These are phyloP conservation scores for Corythornis cristatus DNA, from an alignment of 2,113 vertebrate genomes.

Conservation along the genomic window DNA sequence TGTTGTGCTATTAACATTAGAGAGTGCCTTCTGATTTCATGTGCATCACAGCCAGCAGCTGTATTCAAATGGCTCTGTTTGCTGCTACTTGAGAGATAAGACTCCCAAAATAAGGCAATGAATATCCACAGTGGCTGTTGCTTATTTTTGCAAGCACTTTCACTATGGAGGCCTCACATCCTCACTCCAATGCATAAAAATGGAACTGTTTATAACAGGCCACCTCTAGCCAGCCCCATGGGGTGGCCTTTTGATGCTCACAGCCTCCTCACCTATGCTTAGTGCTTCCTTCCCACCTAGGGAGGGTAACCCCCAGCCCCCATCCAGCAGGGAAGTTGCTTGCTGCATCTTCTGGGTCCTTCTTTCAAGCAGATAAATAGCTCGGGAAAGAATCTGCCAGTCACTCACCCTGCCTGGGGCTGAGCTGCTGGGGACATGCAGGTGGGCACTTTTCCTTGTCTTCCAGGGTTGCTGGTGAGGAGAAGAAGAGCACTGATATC, in stretches of 20 bases:
- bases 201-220: not conserved
- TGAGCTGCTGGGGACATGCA: not conserved
- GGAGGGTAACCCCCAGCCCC: not conserved
- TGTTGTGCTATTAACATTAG: not conserved
- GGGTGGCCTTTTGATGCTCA: not conserved
- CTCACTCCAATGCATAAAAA: not conserved
- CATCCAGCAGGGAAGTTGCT: accelerated
- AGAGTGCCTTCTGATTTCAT: not conserved
- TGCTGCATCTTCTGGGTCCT: not conserved
- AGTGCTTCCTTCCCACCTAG: not conserved
- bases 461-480: not conserved
- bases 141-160: not conserved
- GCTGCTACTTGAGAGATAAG: slow-evolving; percentile 6
- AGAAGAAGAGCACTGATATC: not conserved
- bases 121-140: slow-evolving; percentile 9
- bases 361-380: not conserved
- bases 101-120: slow-evolving; percentile 2
- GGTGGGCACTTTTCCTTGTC: not conserved
- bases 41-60: not conserved
- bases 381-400: not conserved
- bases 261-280: not conserved
- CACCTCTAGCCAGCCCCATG: not conserved
- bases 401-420: not conserved
- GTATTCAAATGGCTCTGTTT: not conserved
- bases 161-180: not conserved